These are phyloP conservation scores for Pterocles burchelli DNA, from an alignment of 2,113 vertebrate species.

Conservation along the genomic window DNA sequence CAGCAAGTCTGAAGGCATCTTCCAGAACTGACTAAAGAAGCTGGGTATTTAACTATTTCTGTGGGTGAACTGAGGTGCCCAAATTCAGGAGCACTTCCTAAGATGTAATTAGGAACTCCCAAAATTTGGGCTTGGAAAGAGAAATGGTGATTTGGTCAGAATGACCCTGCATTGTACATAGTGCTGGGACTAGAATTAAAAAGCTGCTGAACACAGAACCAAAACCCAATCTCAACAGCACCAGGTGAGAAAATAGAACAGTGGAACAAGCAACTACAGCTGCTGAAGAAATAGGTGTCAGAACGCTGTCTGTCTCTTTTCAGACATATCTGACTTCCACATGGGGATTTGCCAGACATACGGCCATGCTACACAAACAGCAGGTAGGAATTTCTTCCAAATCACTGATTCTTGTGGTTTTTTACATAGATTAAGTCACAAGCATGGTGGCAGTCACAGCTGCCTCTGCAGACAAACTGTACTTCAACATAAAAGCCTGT, in stretches of 20 bases:
- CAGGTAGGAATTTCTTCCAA: conserved; percentile 40
- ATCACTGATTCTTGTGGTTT: background rate
- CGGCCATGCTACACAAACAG: conserved; percentile 28
- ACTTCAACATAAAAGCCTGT: conserved; percentile 12
- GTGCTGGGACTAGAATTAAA: background rate
- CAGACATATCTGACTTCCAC: background rate
- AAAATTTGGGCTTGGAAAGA: background rate
- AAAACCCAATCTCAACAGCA: background rate
- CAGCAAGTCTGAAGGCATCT: background rate
- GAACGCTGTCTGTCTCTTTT: conserved; percentile 6
- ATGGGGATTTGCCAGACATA: conserved; percentile 10
- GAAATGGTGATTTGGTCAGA: background rate
- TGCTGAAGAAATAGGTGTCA: background rate
- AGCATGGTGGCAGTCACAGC: background rate
- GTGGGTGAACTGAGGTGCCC: background rate
- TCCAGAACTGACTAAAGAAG: background rate
- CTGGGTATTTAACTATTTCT: background rate
- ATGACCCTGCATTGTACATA: background rate
- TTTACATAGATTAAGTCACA: conserved; percentile 22
- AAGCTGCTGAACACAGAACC: background rate
- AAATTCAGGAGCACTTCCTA: background rate
- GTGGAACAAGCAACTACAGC: background rate
- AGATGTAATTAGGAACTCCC: background rate
- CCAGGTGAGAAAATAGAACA: background rate
- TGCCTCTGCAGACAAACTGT: background rate